A percentile compares a stretch with the other conserved stretches of the same genome.
These are phyloP conservation scores for Calidris pugnax DNA, from an alignment of 2,113 vertebrate genomes.

Conservation along the genomic window DNA sequence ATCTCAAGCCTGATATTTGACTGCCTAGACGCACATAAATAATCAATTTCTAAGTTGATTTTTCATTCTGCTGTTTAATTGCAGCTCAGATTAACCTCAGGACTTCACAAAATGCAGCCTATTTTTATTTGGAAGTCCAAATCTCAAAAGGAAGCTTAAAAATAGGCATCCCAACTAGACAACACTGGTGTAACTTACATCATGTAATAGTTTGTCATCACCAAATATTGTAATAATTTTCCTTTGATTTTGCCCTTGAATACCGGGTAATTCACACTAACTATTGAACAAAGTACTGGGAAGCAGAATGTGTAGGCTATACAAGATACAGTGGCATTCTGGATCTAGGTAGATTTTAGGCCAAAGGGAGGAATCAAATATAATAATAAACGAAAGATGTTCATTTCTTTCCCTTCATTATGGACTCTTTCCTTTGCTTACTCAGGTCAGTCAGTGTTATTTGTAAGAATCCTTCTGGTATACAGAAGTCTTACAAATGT, in stretches of 20 bases:
- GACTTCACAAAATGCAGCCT: background rate
- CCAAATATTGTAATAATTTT: background rate
- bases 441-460: background rate
- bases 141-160: background rate
- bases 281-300: background rate
- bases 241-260: background rate
- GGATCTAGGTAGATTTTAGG: background rate
- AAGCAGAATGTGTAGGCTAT: background rate
- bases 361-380: background rate
- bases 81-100: background rate
- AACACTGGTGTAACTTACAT: background rate
- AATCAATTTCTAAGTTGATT: background rate
- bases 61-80: background rate
- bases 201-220: background rate
- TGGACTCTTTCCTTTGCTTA: background rate
- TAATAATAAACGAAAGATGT: background rate
- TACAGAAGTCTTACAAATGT: background rate
- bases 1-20: background rate
- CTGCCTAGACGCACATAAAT: background rate
- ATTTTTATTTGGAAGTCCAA: background rate
- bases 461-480: background rate
- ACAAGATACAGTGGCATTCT: background rate
- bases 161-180: background rate
- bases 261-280: background rate
- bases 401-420: background rate